Base-by-base conservation (phyloP, 2,113 vertebrate genomes). In the Chaenocephalus aceratus region DNA sequence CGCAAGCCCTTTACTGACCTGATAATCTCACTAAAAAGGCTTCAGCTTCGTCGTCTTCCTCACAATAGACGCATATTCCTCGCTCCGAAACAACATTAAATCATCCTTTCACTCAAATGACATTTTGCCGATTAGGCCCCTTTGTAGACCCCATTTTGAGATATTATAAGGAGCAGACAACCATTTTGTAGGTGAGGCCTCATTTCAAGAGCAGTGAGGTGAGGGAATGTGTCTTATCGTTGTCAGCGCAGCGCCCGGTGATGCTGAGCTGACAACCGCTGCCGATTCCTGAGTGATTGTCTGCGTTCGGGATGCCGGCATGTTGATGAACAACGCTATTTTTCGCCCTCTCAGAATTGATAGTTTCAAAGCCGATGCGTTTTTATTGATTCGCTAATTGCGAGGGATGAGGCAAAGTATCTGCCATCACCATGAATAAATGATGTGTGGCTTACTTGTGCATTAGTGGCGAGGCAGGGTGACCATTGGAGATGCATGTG, bases 351-450 rank as follows among this genome's bases (percentile, higher is more conserved):
- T 87, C 72, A 71, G 73, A 93, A 93, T 78, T 81, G 90, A 92
- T 94, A 82, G 87, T 86, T 91, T 88, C 83, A 88, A 83, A 90
- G 85, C 88, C 85, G 46, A 79, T 94, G 84, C 79, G 26, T 85
- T 93, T 73, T 90, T 89, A 95, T 94, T 72, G 93, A 94, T 94
- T 91, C 23, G 16, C 86, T 95, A 92, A 95, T 95, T 94, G 91
- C 89, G 46, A 1, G 60, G 89, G 90, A 83, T 83, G 86, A 90
- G 77, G 82, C 64, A 85, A 86, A 84, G 90, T 88, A 79, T 91
- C 83, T 79, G 69, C 89, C 86, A 89, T 87, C 77, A 83, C 88
- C 83, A 84, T 94, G 85, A 93, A 92, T 95, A 92, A 92, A 92
- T 93, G 86, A 94, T 94, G 88, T 75, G 82, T 75, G 82, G 77